Conservation (phyloP, 2,797 vertebrate species). For the Pangasius larnaudii region DNA sequence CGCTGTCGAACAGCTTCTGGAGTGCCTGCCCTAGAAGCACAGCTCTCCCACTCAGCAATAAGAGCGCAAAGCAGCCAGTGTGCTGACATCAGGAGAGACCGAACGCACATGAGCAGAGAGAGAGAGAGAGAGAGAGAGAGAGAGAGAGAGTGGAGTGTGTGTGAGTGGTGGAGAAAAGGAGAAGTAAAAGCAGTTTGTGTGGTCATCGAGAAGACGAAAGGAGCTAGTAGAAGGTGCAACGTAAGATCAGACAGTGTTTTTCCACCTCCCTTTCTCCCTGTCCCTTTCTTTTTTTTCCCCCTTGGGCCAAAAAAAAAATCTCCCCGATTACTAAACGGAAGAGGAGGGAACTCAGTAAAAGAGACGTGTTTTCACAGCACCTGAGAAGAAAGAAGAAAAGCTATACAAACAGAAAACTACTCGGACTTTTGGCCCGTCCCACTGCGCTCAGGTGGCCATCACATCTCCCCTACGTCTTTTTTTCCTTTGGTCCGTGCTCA, state of each 20-base stretch:
- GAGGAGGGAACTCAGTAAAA: conserved; percentile 18
- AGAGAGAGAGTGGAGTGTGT: conserved; percentile 35
- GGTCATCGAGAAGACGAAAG: conserved; percentile 51
- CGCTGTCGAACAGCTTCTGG: conserved; percentile 58
- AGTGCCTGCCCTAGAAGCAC: conserved; percentile 52
- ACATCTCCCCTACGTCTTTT: conserved; percentile 38
- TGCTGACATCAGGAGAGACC: conserved; percentile 39
- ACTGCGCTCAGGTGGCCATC: conserved; percentile 31
- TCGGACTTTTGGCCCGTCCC: conserved; percentile 48
- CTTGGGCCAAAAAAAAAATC: not conserved
- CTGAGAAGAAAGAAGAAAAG: conserved; percentile 50
- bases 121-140: conserved; percentile 48
- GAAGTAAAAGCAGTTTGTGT: conserved; percentile 47
- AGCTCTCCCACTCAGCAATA: conserved; percentile 57
- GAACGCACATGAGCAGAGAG: conserved; percentile 43
- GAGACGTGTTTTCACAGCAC: conserved; percentile 9
- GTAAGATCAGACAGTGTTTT: conserved; percentile 44
- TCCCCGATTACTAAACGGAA: conserved; percentile 12
- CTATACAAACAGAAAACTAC: conserved; percentile 36
- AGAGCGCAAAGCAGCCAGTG: conserved; percentile 55
- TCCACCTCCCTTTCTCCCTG: conserved; percentile 35
- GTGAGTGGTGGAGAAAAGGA: conserved; percentile 32
- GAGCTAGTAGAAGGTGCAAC: conserved; percentile 57
- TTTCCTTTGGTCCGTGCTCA: conserved; percentile 47
- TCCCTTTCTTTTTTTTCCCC: conserved; percentile 29